A percentile compares a stretch with the other conserved stretches of the same genome.
Conservation (phyloP, 2,113 vertebrate species). For the Panthera leo region DNA sequence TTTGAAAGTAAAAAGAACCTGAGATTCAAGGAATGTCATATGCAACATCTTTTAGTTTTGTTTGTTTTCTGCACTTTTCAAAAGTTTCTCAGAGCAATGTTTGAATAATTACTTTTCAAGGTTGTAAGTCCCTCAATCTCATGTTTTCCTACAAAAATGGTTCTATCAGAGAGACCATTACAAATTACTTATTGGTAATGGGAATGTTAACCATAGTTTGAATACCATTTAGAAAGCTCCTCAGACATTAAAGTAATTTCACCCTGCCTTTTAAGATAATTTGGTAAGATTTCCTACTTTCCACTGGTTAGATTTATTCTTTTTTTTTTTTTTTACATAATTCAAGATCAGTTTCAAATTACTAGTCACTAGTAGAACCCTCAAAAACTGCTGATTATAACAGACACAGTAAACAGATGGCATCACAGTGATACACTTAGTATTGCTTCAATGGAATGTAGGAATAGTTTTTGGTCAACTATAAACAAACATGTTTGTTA, state of each 20-base stretch:
- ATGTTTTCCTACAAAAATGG: not conserved
- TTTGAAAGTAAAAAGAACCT: not conserved
- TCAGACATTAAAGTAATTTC: not conserved
- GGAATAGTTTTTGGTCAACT: not conserved
- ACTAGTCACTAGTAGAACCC: not conserved
- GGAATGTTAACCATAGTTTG: not conserved
- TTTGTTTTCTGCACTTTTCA: not conserved
- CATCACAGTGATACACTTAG: fast-evolving
- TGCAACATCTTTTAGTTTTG: not conserved
- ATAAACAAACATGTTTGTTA: not conserved
- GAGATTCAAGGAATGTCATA: not conserved
- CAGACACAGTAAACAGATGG: not conserved
- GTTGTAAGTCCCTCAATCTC: not conserved
- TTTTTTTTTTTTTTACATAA: not conserved
- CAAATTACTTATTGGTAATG: not conserved
- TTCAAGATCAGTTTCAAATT: not conserved
- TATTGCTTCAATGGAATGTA: not conserved
- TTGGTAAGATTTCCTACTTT: not conserved
- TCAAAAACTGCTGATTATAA: not conserved
- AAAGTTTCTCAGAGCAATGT: not conserved
- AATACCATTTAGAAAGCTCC: not conserved
- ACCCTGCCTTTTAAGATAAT: not conserved
- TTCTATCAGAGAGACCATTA: not conserved
- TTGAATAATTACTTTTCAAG: not conserved
- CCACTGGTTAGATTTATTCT: not conserved